Percentiles rank a stretch among this genome's conserved stretches.
Evolutionary conservation across 2,797 vertebrate species (phyloP).

Genomic region (Balearica regulorum): DNA sequence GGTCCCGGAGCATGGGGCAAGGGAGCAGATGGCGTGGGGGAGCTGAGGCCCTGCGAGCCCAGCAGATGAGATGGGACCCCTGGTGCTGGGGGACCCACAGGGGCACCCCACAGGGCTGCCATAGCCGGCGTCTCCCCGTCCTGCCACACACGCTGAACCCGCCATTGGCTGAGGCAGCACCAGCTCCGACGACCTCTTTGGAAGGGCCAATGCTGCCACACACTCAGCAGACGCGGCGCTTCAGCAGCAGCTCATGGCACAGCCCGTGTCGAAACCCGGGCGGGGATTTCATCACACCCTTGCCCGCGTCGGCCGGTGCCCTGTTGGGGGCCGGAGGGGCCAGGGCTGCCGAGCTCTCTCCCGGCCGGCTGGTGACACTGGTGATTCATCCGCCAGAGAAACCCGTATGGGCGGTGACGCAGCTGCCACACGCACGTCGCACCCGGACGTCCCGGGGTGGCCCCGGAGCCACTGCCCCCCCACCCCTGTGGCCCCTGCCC

Average conservation of each 20-base stretch:
- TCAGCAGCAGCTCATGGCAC: background rate
- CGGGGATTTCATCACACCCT: conserved; percentile 39
- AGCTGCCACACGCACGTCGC: background rate
- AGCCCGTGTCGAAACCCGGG: conserved; percentile 18
- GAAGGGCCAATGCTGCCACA: background rate
- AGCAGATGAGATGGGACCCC: background rate
- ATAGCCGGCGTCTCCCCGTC: accelerated
- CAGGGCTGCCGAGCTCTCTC: background rate
- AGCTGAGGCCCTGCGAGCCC: background rate
- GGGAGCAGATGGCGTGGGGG: accelerated
- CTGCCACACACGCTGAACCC: background rate
- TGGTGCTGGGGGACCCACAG: background rate
- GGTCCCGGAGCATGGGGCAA: accelerated
- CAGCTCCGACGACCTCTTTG: background rate
- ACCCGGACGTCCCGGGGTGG: background rate
- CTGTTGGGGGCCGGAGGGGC: background rate
- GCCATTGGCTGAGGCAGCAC: accelerated
- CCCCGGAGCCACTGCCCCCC: background rate
- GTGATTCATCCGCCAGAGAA: conserved; percentile 16
- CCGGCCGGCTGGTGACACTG: background rate
- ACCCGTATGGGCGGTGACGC: conserved; percentile 12
- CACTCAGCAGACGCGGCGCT: background rate
- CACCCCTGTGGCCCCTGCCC: background rate
- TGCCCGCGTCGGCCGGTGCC: background rate
- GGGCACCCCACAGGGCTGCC: accelerated